Percentiles rank a stretch among this genome's conserved stretches.
phyloP scores from a whole-genome alignment of 1,140 invertebrate species.

The Zaprionus ghesquierei region DNA sequence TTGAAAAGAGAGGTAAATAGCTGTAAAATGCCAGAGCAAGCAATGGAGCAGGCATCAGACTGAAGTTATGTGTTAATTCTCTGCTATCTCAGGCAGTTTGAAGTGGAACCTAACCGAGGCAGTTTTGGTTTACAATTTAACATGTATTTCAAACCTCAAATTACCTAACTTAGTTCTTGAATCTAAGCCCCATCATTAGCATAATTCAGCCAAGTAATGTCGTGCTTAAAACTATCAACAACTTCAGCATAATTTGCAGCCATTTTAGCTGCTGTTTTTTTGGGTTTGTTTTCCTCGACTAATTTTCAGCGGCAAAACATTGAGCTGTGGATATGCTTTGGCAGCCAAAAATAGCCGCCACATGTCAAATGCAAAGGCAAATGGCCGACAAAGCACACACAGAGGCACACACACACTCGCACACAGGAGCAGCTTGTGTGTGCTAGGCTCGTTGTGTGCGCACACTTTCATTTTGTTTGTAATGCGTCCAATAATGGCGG shows the following conservation, averaged over 20 bases:
- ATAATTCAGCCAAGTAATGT: not conserved
- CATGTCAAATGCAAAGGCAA: slow-evolving; percentile 37
- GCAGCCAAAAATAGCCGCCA: slow-evolving; percentile 14
- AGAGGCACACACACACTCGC: not conserved
- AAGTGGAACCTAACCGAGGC: not conserved
- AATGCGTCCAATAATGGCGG: slow-evolving; percentile 79
- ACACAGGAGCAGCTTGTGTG: slow-evolving; percentile 11
- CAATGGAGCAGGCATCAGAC: too few species aligned
- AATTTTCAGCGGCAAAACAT: not conserved
- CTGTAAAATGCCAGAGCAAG: not conserved
- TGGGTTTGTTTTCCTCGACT: not conserved
- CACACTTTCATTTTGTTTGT: slow-evolving; percentile 76
- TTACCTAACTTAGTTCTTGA: not conserved
- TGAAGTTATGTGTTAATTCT: too few species aligned
- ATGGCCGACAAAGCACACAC: slow-evolving; percentile 16
- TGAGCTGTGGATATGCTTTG: not conserved
- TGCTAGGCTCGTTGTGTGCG: slow-evolving; percentile 11
- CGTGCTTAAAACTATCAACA: not conserved
- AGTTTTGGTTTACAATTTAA: too few species aligned
- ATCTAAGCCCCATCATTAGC: not conserved
- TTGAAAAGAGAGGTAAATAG: too few species aligned
- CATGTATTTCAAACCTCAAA: not conserved
- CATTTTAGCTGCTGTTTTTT: not conserved
- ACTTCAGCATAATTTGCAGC: not conserved
- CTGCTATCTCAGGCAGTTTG: not conserved